Percentiles rank a stretch among this genome's conserved stretches.
Conservation (phyloP, 2,888 invertebrate species). For the Nemoura dubitans region DNA sequence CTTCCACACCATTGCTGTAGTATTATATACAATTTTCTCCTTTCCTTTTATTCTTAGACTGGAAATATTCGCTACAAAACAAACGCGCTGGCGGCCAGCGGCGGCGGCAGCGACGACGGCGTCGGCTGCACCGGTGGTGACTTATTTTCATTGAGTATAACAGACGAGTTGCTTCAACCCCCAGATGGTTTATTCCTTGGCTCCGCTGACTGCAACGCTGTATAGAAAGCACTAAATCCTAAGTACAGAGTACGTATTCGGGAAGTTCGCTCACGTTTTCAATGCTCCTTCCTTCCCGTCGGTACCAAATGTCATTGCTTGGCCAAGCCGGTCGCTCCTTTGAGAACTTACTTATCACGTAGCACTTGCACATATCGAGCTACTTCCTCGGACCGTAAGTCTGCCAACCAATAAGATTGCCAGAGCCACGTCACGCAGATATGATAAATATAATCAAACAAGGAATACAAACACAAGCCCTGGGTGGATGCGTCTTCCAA, state of each 20-base stretch:
- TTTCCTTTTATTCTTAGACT: constrained; percentile 16
- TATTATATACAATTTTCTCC: constrained; percentile 30
- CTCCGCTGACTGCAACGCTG: constrained; percentile 13
- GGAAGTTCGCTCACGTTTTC: constrained; percentile 33
- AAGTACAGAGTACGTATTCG: constrained; percentile 32
- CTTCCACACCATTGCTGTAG: constrained; percentile 41
- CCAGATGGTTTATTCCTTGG: constrained; percentile 38
- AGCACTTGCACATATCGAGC: constrained; percentile 18
- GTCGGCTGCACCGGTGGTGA: neutral
- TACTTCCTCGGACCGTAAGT: neutral
- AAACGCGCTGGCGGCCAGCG: neutral
- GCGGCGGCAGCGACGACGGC: neutral
- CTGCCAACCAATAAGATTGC: neutral
- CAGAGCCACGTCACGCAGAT: neutral
- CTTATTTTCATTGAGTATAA: constrained; percentile 36
- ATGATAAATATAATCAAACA: neutral
- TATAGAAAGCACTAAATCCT: constrained; percentile 31
- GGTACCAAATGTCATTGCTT: constrained; percentile 35
- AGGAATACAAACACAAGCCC: neutral
- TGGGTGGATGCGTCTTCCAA: neutral
- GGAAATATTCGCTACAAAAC: constrained; percentile 37
- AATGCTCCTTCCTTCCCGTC: constrained; percentile 15
- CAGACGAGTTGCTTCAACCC: constrained; percentile 25
- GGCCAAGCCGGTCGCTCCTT: neutral
- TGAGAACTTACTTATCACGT: constrained; percentile 31